These are phyloP conservation scores for Homarus gammarus DNA, from an alignment of 2,888 invertebrate species.

Conservation along the genomic window DNA sequence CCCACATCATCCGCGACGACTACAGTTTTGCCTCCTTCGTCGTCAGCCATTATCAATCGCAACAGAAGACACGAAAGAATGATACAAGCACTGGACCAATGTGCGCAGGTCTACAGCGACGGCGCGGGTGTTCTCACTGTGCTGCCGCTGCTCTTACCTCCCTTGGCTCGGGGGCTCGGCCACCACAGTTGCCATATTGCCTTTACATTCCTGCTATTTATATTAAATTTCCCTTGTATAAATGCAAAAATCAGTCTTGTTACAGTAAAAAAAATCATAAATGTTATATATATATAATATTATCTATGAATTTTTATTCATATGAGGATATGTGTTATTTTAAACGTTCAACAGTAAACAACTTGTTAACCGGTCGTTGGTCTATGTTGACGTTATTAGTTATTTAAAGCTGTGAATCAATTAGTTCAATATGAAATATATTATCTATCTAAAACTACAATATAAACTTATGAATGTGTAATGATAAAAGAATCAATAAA, in stretches of 20 bases:
- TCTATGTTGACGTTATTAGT: too few species aligned
- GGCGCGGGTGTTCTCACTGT: background rate
- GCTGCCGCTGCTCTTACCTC: background rate
- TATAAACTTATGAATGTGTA: too few species aligned
- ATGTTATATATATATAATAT: background rate
- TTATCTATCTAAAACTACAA: too few species aligned
- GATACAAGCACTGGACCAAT: background rate
- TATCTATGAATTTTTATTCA: background rate
- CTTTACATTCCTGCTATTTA: too few species aligned
- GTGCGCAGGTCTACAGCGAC: background rate
- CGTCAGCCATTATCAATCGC: background rate
- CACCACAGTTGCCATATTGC: background rate
- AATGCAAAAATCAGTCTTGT: too few species aligned
- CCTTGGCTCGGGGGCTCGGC: background rate
- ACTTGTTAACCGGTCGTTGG: too few species aligned
- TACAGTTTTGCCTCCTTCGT: constrained; percentile 8
- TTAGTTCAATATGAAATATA: too few species aligned
- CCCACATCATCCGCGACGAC: constrained; percentile 58
- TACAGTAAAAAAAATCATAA: too few species aligned
- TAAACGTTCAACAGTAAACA: too few species aligned
- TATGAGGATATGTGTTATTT: background rate
- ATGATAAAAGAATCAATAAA: too few species aligned
- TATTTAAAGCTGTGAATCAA: too few species aligned
- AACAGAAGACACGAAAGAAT: background rate
- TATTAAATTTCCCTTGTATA: too few species aligned